These are phyloP conservation scores for Brachionus paranguensis DNA, from an alignment of 1,140 invertebrate species.

Conservation along the genomic window DNA sequence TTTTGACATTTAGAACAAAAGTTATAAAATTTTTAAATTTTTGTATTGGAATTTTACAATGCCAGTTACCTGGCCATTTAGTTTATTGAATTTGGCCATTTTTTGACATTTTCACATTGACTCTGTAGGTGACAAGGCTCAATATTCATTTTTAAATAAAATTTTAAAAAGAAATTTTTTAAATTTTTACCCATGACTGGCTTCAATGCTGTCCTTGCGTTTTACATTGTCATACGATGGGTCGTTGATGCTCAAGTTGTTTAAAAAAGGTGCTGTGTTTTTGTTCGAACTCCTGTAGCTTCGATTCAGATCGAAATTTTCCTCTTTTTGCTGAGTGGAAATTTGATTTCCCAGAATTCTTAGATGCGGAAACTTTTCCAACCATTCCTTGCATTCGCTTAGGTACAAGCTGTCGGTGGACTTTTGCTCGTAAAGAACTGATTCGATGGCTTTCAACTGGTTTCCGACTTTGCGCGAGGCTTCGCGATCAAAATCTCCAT, in stretches of 20 bases:
- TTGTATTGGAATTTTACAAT: no score
- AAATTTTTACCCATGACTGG: neutral
- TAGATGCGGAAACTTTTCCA: conserved; percentile 38
- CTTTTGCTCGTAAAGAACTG: conserved; percentile 26
- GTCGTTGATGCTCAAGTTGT: neutral
- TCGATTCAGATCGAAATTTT: neutral
- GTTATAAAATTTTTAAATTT: no score
- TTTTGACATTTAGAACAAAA: no score
- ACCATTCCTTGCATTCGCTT: conserved; percentile 35
- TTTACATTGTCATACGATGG: neutral
- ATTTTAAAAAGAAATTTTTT: neutral
- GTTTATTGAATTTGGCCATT: no score
- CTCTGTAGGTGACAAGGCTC: no score
- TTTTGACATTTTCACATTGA: no score
- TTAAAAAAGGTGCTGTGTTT: neutral
- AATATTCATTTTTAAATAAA: neutral
- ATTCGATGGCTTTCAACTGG: conserved; percentile 20
- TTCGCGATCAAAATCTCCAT: conserved; percentile 33
- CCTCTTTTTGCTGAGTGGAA: neutral
- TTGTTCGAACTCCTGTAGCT: neutral
- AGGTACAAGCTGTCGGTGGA: neutral
- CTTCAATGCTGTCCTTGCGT: neutral
- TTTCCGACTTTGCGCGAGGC: conserved; percentile 32
- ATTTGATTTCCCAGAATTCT: conserved; percentile 33
- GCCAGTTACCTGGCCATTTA: no score